Percentiles rank a stretch among this genome's conserved stretches.
Conservation (phyloP, 2,797 vertebrate species). For the Sebastes miniatus region DNA sequence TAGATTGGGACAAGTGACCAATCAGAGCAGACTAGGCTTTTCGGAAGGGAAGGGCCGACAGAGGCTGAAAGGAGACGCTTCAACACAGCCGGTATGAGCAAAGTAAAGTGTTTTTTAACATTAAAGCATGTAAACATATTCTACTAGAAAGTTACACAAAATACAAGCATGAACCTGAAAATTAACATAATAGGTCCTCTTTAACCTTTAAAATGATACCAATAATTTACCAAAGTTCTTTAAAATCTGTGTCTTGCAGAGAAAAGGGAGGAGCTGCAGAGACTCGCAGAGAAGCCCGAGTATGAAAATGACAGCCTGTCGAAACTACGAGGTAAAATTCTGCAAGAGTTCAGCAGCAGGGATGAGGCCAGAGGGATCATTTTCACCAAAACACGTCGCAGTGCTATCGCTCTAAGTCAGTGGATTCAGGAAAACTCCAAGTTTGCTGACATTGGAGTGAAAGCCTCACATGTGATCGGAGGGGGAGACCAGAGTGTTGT, state of each 20-base stretch:
- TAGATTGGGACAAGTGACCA: no score
- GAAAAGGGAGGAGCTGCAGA: constrained; percentile 82
- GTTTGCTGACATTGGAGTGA: constrained; percentile 89
- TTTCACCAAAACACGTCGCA: constrained; percentile 94
- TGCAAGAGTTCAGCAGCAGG: constrained; percentile 87
- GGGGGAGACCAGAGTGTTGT: constrained; percentile 91
- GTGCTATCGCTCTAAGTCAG: constrained; percentile 88
- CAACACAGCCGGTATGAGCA: no score
- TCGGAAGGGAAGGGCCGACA: no score
- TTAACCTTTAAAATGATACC: background rate
- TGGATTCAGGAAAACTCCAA: constrained; percentile 93
- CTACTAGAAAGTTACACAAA: no score
- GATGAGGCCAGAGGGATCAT: constrained; percentile 88
- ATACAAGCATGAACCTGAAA: no score
- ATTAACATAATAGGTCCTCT: no score
- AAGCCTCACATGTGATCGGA: constrained; percentile 88
- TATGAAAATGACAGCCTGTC: constrained; percentile 90
- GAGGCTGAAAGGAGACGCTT: no score
- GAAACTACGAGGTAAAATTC: constrained; percentile 82
- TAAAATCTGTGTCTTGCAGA: constrained; percentile 70
- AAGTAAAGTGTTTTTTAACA: no score
- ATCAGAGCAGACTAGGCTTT: no score
- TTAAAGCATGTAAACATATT: no score
- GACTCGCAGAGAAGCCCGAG: constrained; percentile 79
- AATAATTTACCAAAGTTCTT: background rate